These are phyloP conservation scores for Pogonocherus hispidulus DNA, from an alignment of 2,888 invertebrate genomes.

Conservation along the genomic window DNA sequence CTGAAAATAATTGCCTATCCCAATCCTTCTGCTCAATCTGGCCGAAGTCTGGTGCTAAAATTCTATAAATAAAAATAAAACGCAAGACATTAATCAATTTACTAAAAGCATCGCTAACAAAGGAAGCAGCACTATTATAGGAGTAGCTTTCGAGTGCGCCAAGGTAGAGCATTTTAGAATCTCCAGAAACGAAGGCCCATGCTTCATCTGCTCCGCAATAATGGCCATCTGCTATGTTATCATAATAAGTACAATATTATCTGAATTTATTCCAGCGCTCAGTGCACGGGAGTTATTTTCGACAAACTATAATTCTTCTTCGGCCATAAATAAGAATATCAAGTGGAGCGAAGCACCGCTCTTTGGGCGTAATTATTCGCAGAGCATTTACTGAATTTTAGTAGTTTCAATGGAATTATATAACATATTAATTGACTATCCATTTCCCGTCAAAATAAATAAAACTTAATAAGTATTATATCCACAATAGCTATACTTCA, in stretches of 20 bases:
- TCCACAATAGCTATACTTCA: too few species aligned
- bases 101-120: not conserved
- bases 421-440: slow-evolving; percentile 24
- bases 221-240: slow-evolving; percentile 62
- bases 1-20: too few species aligned
- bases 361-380: slow-evolving; percentile 30
- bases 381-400: slow-evolving; percentile 13
- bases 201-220: slow-evolving; percentile 56
- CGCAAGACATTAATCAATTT: slow-evolving; percentile 16
- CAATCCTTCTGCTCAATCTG: too few species aligned
- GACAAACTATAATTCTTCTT: slow-evolving; percentile 59
- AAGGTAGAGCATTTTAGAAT: slow-evolving; percentile 48
- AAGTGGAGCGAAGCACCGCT: slow-evolving; percentile 30
- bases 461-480: too few species aligned
- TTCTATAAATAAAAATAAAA: slow-evolving; percentile 20
- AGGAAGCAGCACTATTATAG: slow-evolving; percentile 7
- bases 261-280: slow-evolving; percentile 57
- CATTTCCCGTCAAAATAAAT: slow-evolving; percentile 1
- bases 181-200: slow-evolving; percentile 43
- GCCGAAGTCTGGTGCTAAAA: too few species aligned
- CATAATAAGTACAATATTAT: slow-evolving; percentile 61
- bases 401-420: slow-evolving; percentile 25
- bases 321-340: slow-evolving; percentile 60
- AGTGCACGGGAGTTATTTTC: slow-evolving; percentile 46
- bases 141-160: slow-evolving; percentile 25